These are phyloP conservation scores for Malurus elegans DNA, from an alignment of 2,113 vertebrate species.

Conservation along the genomic window DNA sequence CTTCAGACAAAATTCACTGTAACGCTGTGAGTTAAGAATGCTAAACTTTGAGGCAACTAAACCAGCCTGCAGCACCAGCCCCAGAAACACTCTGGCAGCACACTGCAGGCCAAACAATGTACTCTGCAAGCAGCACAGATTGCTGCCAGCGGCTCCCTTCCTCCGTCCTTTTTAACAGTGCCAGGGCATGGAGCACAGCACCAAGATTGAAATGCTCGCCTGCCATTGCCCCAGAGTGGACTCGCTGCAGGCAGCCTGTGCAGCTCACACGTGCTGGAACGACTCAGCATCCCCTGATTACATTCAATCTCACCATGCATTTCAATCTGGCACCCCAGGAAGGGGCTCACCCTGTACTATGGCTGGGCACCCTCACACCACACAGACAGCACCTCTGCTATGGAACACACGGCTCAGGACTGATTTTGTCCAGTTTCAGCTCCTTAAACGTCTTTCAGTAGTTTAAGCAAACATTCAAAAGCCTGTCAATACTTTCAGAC, in stretches of 20 bases:
- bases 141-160: neutral
- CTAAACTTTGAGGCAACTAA: neutral
- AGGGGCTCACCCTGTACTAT: neutral
- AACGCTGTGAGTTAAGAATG: accelerated
- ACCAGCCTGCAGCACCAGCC: neutral
- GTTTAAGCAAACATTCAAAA: neutral
- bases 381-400: neutral
- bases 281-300: accelerated
- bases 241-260: accelerated
- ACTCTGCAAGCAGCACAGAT: neutral
- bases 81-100: neutral
- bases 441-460: neutral
- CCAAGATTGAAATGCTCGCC: accelerated
- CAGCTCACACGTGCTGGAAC: neutral
- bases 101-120: neutral
- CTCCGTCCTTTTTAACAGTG: neutral
- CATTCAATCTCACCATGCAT: accelerated
- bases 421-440: neutral
- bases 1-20: neutral
- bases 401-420: accelerated
- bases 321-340: neutral
- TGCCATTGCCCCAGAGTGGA: accelerated
- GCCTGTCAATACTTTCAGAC: neutral
- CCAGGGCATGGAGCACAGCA: accelerated
- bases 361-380: neutral